A percentile compares a stretch with the other conserved stretches of the same genome.
These are phyloP conservation scores for Australoheros scitulus DNA, from an alignment of 2,113 vertebrate genomes.

Conservation along the genomic window DNA sequence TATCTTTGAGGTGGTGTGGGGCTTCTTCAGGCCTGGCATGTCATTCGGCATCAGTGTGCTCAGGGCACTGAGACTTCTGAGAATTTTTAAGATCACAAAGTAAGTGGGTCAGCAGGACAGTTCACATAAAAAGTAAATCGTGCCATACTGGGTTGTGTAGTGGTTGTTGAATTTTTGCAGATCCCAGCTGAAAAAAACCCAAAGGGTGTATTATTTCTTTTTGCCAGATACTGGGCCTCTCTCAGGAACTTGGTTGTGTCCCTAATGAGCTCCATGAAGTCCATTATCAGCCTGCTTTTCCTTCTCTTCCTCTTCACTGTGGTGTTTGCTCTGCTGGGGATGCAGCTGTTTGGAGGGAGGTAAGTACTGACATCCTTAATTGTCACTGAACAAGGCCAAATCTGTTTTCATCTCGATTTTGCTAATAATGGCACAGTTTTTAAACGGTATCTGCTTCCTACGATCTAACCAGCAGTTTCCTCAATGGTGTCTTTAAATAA, in stretches of 20 bases:
- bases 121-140: background rate
- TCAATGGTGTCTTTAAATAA: constrained; percentile 44
- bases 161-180: background rate
- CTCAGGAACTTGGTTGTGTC: constrained; percentile 84
- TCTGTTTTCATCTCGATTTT: background rate
- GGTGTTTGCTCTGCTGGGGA: constrained; percentile 82
- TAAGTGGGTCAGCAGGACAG: constrained; percentile 67
- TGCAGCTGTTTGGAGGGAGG: constrained; percentile 85
- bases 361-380: constrained; percentile 30
- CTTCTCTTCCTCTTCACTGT: constrained; percentile 85
- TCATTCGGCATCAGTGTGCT: constrained; percentile 98
- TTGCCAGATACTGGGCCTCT: constrained; percentile 81
- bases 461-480: constrained; percentile 25
- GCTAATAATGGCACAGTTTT: background rate
- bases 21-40: constrained; percentile 95
- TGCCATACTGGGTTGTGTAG: background rate
- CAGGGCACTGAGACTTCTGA: constrained; percentile 91
- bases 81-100: constrained; percentile 99
- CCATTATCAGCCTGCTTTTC: constrained; percentile 84
- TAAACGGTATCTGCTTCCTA: background rate
- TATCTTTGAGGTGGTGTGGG: constrained; percentile 98
- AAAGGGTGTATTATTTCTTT: background rate
- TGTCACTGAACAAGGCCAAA: background rate
- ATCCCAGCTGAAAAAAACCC: background rate
- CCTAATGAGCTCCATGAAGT: constrained; percentile 87